A percentile compares a stretch with the other conserved stretches of the same genome.
phyloP scores from a whole-genome alignment of 2,797 vertebrate genomes.

The Clangula hyemalis region DNA sequence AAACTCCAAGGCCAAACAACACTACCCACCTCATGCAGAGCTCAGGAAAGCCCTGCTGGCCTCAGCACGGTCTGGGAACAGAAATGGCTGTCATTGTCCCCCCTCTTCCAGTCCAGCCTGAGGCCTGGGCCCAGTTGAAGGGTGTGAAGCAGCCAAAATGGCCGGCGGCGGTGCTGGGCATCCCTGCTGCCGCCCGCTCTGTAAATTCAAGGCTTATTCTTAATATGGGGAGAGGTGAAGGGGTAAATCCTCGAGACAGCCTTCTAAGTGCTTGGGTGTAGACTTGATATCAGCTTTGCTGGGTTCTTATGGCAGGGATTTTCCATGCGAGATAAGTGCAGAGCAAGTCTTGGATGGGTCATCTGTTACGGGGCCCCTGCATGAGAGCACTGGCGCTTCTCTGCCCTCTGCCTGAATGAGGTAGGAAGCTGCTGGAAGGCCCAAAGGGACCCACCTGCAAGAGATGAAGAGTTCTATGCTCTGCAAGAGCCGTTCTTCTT shows the following conservation, averaged over 20 bases:
- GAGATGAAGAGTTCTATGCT: neutral
- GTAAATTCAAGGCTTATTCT: neutral
- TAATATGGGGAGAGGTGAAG: neutral
- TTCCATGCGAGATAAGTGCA: neutral
- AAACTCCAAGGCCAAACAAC: neutral
- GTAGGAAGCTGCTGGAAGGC: too few relatives aligned
- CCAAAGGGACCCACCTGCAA: neutral
- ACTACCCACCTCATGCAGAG: too few relatives aligned
- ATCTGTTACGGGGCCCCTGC: neutral
- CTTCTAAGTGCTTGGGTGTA: neutral
- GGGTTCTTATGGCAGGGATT: neutral
- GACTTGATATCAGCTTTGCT: neutral
- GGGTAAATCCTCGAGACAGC: neutral
- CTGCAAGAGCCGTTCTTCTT: neutral
- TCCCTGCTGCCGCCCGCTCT: neutral
- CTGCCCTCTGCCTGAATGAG: neutral
- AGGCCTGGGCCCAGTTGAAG: rapidly evolving
- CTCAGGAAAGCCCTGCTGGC: neutral
- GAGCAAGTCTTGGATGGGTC: neutral
- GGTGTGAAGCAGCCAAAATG: rapidly evolving
- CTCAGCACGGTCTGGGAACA: rapidly evolving
- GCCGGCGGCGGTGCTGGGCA: rapidly evolving
- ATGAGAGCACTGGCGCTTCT: neutral
- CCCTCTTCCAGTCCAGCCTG: rapidly evolving
- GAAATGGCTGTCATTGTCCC: neutral